These are phyloP conservation scores for Tanaodytes sp. DNA, from an alignment of 2,888 invertebrate species.

Conservation along the genomic window DNA sequence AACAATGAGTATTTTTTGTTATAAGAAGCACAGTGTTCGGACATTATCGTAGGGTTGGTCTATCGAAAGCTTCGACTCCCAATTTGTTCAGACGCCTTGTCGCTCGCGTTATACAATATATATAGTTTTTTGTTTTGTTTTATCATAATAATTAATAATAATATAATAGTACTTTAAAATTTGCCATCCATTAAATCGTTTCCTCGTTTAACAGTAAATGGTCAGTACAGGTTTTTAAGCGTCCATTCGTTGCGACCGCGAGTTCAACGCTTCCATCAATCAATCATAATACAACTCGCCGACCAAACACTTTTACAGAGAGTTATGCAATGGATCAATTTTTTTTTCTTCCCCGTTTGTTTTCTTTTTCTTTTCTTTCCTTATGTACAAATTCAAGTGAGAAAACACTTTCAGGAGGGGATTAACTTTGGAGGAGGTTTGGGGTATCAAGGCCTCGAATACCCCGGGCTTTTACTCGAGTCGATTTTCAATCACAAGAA, in stretches of 20 bases:
- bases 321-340: slow-evolving; percentile 63
- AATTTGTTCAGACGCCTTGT: slow-evolving; percentile 35
- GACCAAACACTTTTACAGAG: slow-evolving; percentile 60
- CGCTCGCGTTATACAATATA: slow-evolving; percentile 8
- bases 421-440: slow-evolving; percentile 65
- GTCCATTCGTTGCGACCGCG: slow-evolving; percentile 62
- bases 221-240: slow-evolving; percentile 61
- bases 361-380: too few species aligned
- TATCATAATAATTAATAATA: background rate
- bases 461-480: too few species aligned
- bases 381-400: slow-evolving; percentile 66
- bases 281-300: slow-evolving; percentile 62
- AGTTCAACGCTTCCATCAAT: slow-evolving; percentile 60
- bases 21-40: slow-evolving; percentile 49
- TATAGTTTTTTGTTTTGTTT: background rate
- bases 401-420: slow-evolving; percentile 64
- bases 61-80: slow-evolving; percentile 18
- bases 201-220: slow-evolving; percentile 44
- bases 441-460: too few species aligned
- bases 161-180: background rate
- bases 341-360: too few species aligned
- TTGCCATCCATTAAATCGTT: too few species aligned
- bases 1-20: slow-evolving; percentile 53
- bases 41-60: slow-evolving; percentile 21
- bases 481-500: too few species aligned